Percentiles rank a stretch among this genome's conserved stretches.
Conservation (phyloP, 2,888 invertebrate species). For the Chymomyza amoena region DNA sequence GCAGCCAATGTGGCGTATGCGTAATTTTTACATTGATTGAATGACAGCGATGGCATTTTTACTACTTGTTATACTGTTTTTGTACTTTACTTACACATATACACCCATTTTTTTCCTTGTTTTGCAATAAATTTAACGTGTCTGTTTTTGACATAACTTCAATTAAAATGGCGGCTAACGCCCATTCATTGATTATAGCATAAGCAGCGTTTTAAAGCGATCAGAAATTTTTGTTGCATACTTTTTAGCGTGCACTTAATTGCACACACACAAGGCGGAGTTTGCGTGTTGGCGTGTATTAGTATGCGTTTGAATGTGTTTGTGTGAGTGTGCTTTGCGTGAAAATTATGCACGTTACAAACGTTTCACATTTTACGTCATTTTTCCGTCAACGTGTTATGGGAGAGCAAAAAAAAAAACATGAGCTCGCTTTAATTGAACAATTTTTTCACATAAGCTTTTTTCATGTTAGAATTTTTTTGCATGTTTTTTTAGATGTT, state of each 20-base stretch:
- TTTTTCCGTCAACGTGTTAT: not conserved
- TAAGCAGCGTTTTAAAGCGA: not conserved
- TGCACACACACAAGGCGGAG: constrained; percentile 45
- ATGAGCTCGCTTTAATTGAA: constrained; percentile 61
- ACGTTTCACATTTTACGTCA: constrained; percentile 39
- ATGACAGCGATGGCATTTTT: constrained; percentile 1
- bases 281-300: constrained; percentile 18
- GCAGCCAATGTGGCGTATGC: constrained; percentile 2
- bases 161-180: constrained; percentile 40
- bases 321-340: constrained; percentile 15
- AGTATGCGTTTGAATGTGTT: not conserved
- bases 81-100: not conserved
- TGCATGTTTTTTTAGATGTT: not conserved
- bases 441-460: constrained; percentile 45
- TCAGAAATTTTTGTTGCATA: constrained; percentile 59
- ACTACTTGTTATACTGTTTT: not conserved
- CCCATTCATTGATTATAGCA: constrained; percentile 22
- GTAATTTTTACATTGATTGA: constrained; percentile 7
- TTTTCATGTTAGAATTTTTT: not conserved
- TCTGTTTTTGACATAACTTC: constrained; percentile 56
- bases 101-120: not conserved
- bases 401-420: not conserved
- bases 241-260: constrained; percentile 68
- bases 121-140: constrained; percentile 27
- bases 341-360: constrained; percentile 57